Conservation (phyloP, 2,113 vertebrate species). For the Platichthys stellatus region DNA sequence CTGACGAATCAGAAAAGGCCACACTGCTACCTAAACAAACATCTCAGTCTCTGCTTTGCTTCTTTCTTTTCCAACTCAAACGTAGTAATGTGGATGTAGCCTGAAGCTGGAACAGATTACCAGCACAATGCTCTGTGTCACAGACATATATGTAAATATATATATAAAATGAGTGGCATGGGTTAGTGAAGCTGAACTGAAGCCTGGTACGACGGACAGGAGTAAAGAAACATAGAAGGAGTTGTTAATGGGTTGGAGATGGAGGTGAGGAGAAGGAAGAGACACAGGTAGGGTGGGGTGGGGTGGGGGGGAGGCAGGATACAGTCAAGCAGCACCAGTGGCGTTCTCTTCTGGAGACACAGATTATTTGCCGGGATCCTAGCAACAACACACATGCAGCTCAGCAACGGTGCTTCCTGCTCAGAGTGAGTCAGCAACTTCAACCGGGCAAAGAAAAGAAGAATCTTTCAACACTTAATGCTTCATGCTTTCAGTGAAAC, state of each 20-base stretch:
- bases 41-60: too few relatives aligned
- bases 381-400: conserved; percentile 70
- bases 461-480: neutral
- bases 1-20: neutral
- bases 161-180: neutral
- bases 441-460: conserved; percentile 49
- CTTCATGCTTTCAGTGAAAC: conserved; percentile 51
- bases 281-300: conserved; percentile 29
- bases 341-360: conserved; percentile 34
- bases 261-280: conserved; percentile 29
- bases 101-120: neutral
- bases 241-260: conserved; percentile 65
- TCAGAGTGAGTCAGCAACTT: conserved; percentile 90
- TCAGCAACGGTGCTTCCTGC: conserved; percentile 73
- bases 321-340: conserved; percentile 72
- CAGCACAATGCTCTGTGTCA: conserved; percentile 4
- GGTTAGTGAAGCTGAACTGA: conserved; percentile 72
- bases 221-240: conserved; percentile 53
- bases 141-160: neutral
- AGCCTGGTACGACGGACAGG: conserved; percentile 54
- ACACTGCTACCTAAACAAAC: neutral
- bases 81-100: neutral
- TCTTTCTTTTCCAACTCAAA: too few relatives aligned
- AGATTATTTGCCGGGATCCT: conserved; percentile 52
- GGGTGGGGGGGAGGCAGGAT: conserved; percentile 61